Conservation (phyloP, 2,113 vertebrate species). For the Orientallactaga bullata region DNA sequence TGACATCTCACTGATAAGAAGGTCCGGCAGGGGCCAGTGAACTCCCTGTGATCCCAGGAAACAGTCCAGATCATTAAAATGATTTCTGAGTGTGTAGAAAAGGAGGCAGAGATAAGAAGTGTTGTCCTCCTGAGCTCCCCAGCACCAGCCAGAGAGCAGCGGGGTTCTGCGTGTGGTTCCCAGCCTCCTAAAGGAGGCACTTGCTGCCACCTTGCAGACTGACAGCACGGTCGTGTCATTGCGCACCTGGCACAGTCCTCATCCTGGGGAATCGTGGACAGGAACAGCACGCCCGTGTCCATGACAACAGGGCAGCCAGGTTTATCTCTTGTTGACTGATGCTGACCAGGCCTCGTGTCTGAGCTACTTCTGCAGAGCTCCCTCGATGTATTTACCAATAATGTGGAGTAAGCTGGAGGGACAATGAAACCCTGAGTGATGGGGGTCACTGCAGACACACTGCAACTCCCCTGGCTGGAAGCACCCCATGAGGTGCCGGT, state of each 20-base stretch:
- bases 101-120: neutral
- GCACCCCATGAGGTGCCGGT: no score
- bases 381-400: accelerated
- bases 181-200: accelerated
- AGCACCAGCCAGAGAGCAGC: accelerated
- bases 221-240: no score
- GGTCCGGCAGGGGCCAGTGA: neutral
- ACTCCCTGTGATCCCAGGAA: neutral
- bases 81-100: neutral
- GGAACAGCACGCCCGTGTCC: neutral
- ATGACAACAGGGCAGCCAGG: accelerated
- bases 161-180: accelerated
- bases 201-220: accelerated
- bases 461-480: neutral
- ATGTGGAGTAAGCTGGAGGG: neutral
- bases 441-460: accelerated
- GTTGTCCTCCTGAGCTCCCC: neutral
- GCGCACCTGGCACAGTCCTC: neutral
- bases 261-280: neutral
- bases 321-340: accelerated
- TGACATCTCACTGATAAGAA: neutral
- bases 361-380: no score
- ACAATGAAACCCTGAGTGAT: accelerated
- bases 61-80: no score
- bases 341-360: neutral